Evolutionary conservation across 30 jellyfish, hydroid and myxozoan genomes (phyloP), one percentile per base, ranked within the genome.

Genomic region (Aurelia aurita): DNA sequence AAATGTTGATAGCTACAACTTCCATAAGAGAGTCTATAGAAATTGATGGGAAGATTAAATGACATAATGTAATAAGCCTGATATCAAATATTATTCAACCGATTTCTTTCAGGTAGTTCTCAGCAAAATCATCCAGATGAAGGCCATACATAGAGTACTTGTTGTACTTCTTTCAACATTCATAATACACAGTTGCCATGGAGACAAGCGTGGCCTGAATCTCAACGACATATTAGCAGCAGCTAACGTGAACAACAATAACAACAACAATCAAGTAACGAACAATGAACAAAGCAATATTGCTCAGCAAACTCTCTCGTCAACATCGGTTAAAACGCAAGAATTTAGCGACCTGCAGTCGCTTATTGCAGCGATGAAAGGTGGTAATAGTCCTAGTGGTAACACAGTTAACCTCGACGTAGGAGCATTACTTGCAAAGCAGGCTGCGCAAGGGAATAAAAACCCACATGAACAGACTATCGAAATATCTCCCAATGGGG

Each of bases 321-420:
- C 87, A 5, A 87, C 96, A 68, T 79, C 96, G n/a, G 90, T 78
- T 34, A 87, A 87, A 49, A 87, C 96, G 77, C 96, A 87, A 29
- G 91, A 87, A 43, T 87, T 76, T 39, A 26, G 59, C 69, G 96
- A 87, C 47, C 57, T 87, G 25, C 77, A 79, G 49, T 87, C 96
- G 35, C 79, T 87, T 2, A 58, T 87, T 0, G 63, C 87, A 15
- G 89, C 88, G n/a, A 78, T 87, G 87, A 84, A 73, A 21, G 73
- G 73, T 16, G 94, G 87, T 26, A 63, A 54, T 9, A 27, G 77
- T 21, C 39, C 29, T 8, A 62, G 66, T 29, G 91, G 61, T 3
- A 81, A 81, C 79, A 81, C 85, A 16, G 91, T 57, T 12, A 81
- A 81, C 44, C 79, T 81, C 20, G 91, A 81, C 39, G 45, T 81